A percentile compares a stretch with the other conserved stretches of the same genome.
Evolutionary conservation across 2,888 invertebrate genomes (phyloP).

Genomic region (Busseola fusca): DNA sequence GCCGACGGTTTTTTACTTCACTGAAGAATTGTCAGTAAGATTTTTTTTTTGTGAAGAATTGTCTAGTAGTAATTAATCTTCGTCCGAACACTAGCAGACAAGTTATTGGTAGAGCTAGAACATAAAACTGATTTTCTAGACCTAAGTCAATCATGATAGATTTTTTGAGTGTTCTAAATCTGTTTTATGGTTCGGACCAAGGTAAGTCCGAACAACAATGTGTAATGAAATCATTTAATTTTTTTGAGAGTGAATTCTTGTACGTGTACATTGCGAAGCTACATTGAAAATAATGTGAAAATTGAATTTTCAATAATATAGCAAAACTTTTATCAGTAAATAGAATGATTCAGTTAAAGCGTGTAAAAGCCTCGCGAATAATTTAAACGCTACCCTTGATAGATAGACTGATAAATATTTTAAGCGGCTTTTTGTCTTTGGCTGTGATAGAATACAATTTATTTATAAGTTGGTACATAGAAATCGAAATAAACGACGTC

Average conservation of each 20-base stretch:
- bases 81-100: not conserved
- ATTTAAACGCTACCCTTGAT: conserved; percentile 46
- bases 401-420: conserved; percentile 47
- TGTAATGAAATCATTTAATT: not conserved
- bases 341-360: conserved; percentile 38
- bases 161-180: not conserved
- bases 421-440: conserved; percentile 51
- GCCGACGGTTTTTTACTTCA: not conserved
- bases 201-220: not conserved
- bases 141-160: conserved; percentile 10
- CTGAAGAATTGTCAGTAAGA: not conserved
- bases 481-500: conserved; percentile 34
- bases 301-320: conserved; percentile 16
- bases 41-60: conserved; percentile 1
- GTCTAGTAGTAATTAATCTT: conserved; percentile 23
- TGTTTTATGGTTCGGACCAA: not conserved
- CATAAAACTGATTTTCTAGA: conserved; percentile 5
- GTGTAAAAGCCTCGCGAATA: conserved; percentile 46
- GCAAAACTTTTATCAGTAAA: conserved; percentile 20
- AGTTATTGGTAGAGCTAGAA: not conserved
- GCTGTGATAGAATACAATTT: conserved; percentile 27
- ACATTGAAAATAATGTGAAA: not conserved
- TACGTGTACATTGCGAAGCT: not conserved
- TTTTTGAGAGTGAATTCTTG: not conserved
- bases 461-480: conserved; percentile 37